These are phyloP conservation scores for Chaenodraco wilsoni DNA, from an alignment of 2,797 vertebrate genomes.

Conservation along the genomic window DNA sequence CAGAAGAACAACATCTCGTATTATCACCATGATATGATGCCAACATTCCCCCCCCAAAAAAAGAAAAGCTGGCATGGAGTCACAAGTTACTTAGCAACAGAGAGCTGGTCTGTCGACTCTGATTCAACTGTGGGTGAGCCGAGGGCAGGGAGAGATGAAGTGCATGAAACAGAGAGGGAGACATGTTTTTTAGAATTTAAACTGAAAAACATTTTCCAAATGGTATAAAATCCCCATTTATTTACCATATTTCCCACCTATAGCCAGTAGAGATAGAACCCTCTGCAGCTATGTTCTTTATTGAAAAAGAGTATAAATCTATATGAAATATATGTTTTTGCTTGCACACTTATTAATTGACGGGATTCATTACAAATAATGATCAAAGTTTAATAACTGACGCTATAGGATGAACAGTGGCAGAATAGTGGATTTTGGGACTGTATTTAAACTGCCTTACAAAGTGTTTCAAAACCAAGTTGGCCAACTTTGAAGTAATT, in stretches of 20 bases:
- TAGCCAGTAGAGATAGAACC: not conserved
- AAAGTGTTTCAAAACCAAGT: not conserved
- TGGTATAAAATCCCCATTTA: not conserved
- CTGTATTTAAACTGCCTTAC: not conserved
- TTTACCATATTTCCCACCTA: conserved; percentile 6
- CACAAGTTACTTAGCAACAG: conserved; percentile 70
- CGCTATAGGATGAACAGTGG: not conserved
- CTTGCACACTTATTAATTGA: not conserved
- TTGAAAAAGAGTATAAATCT: not conserved
- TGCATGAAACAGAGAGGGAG: conserved; percentile 19
- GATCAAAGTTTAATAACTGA: not conserved
- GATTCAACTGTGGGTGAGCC: conserved; percentile 50
- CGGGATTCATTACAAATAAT: not conserved
- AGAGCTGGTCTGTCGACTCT: conserved; percentile 51
- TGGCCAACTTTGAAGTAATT: not conserved
- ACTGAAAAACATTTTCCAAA: not conserved
- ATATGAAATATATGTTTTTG: not conserved
- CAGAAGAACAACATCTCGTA: conserved; percentile 38
- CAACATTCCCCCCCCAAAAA: conserved; percentile 43
- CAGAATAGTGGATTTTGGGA: not conserved
- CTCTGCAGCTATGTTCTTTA: not conserved
- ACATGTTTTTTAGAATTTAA: not conserved
- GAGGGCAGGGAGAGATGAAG: conserved; percentile 37
- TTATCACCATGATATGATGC: conserved; percentile 40
- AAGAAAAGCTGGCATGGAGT: conserved; percentile 47